Evolutionary conservation across 2,797 vertebrate species (phyloP).

Genomic region (Trachurus trachurus): DNA sequence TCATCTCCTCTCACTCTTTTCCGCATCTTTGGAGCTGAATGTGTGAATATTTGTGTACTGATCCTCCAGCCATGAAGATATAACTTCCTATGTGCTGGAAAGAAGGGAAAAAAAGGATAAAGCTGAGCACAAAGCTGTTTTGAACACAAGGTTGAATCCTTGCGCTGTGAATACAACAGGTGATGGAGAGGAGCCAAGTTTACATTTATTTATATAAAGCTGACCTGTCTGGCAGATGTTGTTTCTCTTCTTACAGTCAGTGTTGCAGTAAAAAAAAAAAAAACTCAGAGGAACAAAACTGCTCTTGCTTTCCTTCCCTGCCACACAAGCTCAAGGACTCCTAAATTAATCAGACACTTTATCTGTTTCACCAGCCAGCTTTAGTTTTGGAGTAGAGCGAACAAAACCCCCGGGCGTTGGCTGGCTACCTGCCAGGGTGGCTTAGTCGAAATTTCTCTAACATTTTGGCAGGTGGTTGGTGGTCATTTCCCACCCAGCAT

Average conservation of each 20-base stretch:
- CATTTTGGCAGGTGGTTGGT: slow-evolving; percentile 68
- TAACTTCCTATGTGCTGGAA: background rate
- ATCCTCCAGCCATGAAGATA: slow-evolving; percentile 6
- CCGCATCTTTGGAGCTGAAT: background rate
- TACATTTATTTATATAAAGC: slow-evolving; percentile 32
- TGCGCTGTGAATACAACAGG: slow-evolving; percentile 29
- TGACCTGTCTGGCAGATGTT: slow-evolving; percentile 18
- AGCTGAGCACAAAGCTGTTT: background rate
- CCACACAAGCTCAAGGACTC: slow-evolving; percentile 36
- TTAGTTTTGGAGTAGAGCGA: slow-evolving; percentile 43
- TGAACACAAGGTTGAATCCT: slow-evolving; percentile 2
- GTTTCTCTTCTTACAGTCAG: slow-evolving; percentile 6
- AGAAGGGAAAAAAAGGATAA: background rate
- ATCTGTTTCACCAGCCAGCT: slow-evolving; percentile 46
- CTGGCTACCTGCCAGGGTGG: slow-evolving; percentile 56
- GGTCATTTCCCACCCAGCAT: slow-evolving; percentile 76
- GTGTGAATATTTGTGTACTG: background rate
- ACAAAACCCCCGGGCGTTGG: slow-evolving; percentile 36
- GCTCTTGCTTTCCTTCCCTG: slow-evolving; percentile 3
- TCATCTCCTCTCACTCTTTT: background rate
- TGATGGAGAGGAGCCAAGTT: slow-evolving; percentile 4
- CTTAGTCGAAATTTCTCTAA: slow-evolving; percentile 56
- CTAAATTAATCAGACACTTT: slow-evolving; percentile 51
- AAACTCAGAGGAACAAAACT: slow-evolving; percentile 27
- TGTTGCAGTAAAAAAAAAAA: slow-evolving; percentile 4